These are phyloP conservation scores for Diachasmimorpha longicaudata DNA, from an alignment of 1,140 invertebrate genomes.

Conservation along the genomic window DNA sequence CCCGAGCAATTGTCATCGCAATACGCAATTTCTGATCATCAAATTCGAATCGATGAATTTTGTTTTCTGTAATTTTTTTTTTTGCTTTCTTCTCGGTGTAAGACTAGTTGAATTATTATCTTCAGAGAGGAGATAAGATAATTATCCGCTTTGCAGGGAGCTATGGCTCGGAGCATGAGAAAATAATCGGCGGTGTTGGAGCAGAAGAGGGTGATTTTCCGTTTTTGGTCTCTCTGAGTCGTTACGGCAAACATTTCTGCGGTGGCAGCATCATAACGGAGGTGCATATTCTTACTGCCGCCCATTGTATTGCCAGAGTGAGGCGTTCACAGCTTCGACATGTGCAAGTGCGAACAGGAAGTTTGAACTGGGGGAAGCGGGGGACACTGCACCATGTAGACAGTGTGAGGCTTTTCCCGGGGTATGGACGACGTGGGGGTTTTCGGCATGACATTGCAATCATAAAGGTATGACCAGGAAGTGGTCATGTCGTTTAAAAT, in stretches of 20 bases:
- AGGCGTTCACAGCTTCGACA: background rate
- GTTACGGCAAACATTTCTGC: conserved; percentile 45
- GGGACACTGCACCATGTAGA: background rate
- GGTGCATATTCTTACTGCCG: conserved; percentile 39
- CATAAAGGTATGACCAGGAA: background rate
- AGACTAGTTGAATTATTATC: too few relatives aligned
- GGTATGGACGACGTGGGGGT: background rate
- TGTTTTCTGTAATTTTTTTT: too few relatives aligned
- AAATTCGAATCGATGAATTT: too few relatives aligned
- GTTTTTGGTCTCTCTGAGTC: conserved; percentile 40
- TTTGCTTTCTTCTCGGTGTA: too few relatives aligned
- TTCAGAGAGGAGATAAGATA: too few relatives aligned
- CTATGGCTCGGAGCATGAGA: conserved; percentile 20
- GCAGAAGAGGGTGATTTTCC: conserved; percentile 54
- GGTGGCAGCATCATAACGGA: conserved; percentile 56
- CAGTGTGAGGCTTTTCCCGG: background rate
- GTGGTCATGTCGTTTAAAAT: too few relatives aligned
- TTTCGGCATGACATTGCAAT: background rate
- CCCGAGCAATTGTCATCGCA: too few relatives aligned
- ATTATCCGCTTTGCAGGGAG: background rate
- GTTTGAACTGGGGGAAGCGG: background rate
- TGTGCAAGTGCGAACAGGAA: background rate
- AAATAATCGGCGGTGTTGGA: conserved; percentile 55
- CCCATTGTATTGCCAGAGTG: background rate
- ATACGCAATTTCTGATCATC: too few relatives aligned